These are phyloP conservation scores for Scaptomyza reducta DNA, from an alignment of 2,888 invertebrate species.

Conservation along the genomic window DNA sequence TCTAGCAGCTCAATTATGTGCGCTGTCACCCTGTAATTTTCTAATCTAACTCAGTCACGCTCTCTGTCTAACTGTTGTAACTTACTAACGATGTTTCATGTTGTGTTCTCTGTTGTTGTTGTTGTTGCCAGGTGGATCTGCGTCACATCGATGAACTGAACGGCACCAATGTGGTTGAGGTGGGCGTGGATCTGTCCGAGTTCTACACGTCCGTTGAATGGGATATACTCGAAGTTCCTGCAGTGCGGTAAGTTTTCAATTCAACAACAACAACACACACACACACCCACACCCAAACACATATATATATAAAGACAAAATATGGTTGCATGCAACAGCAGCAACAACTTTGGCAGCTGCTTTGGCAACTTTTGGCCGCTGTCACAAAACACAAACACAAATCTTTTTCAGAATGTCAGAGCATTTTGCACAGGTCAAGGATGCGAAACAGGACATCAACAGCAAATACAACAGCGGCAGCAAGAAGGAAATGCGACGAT, in stretches of 20 bases:
- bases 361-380: conserved; percentile 74
- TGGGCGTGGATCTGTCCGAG: conserved; percentile 98
- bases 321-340: conserved; percentile 2
- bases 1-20: conserved; percentile 48
- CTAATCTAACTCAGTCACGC: conserved; percentile 33
- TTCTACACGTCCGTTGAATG: conserved; percentile 99
- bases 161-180: conserved; percentile 94
- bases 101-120: conserved; percentile 1
- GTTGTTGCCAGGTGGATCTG: conserved; percentile 90
- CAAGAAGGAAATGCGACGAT: conserved; percentile 29
- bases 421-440: conserved; percentile 68
- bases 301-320: background rate
- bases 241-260: conserved; percentile 89
- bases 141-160: conserved; percentile 96
- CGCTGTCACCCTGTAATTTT: conserved; percentile 62
- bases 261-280: conserved; percentile 6
- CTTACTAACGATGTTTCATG: conserved; percentile 30
- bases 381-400: conserved; percentile 77
- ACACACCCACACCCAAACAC: background rate
- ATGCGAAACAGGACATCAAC: conserved; percentile 48
- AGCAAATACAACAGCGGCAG: conserved; percentile 10
- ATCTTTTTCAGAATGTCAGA: conserved; percentile 65
- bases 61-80: background rate
- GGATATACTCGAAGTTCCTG: conserved; percentile 98
- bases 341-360: conserved; percentile 65